phyloP scores from a whole-genome alignment of 2,888 invertebrate species.

The Alsophila aescularia region DNA sequence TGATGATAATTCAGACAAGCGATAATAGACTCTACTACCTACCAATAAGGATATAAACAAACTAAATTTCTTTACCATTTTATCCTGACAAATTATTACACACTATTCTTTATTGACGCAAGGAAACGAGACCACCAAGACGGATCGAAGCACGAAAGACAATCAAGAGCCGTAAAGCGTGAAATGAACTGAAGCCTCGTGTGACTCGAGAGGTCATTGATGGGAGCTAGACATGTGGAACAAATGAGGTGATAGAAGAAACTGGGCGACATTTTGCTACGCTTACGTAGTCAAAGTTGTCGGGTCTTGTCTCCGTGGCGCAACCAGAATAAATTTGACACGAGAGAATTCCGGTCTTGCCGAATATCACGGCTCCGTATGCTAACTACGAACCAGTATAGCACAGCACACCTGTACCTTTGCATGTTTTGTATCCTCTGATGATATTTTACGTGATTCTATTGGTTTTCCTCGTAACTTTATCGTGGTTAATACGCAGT shows the following conservation, averaged over 20 bases:
- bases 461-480: slow-evolving; percentile 33
- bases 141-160: slow-evolving; percentile 37
- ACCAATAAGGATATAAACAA: slow-evolving; percentile 9
- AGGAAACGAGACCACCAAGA: slow-evolving; percentile 56
- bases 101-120: slow-evolving; percentile 57
- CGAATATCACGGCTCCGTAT: slow-evolving; percentile 47
- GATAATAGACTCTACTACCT: slow-evolving; percentile 55
- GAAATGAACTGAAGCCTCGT: slow-evolving; percentile 12
- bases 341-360: slow-evolving; percentile 60
- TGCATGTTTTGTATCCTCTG: slow-evolving; percentile 35
- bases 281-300: slow-evolving; percentile 50
- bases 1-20: slow-evolving; percentile 43
- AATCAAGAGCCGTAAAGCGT: slow-evolving; percentile 20
- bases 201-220: slow-evolving; percentile 24
- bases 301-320: slow-evolving; percentile 47
- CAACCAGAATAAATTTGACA: slow-evolving; percentile 55
- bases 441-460: slow-evolving; percentile 46
- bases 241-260: slow-evolving; percentile 48
- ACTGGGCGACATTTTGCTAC: slow-evolving; percentile 54
- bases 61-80: slow-evolving; percentile 27
- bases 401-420: slow-evolving; percentile 48
- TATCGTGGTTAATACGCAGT: slow-evolving; percentile 7
- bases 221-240: slow-evolving; percentile 33
- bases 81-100: slow-evolving; percentile 60
- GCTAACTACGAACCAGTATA: slow-evolving; percentile 50